Evolutionary conservation across 2,888 invertebrate genomes (phyloP), one percentile per base, ranked within the genome.

Genomic region (Gastrophysa polygoni): DNA sequence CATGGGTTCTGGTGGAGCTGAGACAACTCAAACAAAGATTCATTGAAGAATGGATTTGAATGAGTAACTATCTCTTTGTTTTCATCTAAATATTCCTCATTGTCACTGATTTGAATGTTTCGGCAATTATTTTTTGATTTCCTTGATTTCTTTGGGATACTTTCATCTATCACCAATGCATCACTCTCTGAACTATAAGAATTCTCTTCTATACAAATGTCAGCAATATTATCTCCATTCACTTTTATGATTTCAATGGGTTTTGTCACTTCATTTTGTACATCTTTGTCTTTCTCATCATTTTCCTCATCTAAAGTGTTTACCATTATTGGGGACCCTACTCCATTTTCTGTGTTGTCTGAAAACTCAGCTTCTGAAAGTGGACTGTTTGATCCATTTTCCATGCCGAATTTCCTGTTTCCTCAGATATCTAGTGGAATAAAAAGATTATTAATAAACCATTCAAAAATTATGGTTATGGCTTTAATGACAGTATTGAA

Each of bases 131-230:
- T 68, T 59, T 60, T 67, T 28, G 55, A 61, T 49, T 47, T 57
- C 58, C 60, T 68, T 59, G 71, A 72, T 48, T 68, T 69, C 57
- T 71, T 74, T 18, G 71, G 71, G 32, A 71, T 63, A 68, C 70
- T 76, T 69, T 82, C 81, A 70, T 82, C 81, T 65, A 82, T 82
- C 10, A 82, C 74, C 56, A 82, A 68, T 16, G 79, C 79, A 71
- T 82, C 81, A 71, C 78, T 78, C 71, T 81, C 81, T 32, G 81
- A 81, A 70, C 80, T 80, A 64, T 76, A 77, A 49, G 73, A 75
- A 57, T 78, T 75, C 32, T 78, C 75, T 57, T 66, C 68, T 24
- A 16, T 43, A 52, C 57, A 61, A 48, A 34, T 57, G 50, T 67
- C 59, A 16, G 57, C 43, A 57, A 64, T 66, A 20, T 71, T 67